A percentile compares a stretch with the other conserved stretches of the same genome.
Conservation (phyloP, 92 coral and sea anemone species). For the Epizoanthus ramosus region DNA sequence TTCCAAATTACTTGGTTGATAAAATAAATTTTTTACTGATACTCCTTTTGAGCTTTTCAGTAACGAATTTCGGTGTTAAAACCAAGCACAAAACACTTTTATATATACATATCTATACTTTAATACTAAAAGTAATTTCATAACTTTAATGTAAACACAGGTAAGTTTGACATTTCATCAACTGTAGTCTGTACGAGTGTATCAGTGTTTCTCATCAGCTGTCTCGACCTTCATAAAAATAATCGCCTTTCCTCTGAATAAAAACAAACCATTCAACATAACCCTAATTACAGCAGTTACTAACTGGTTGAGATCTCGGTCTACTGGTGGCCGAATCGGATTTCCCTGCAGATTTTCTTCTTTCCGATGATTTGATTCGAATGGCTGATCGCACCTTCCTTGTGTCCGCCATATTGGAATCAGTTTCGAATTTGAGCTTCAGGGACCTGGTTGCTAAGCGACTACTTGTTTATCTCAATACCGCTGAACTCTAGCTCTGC, state of each 20-base stretch:
- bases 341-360: constrained; percentile 64
- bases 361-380: constrained; percentile 87
- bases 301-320: constrained; percentile 59
- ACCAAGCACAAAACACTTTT: too few relatives aligned
- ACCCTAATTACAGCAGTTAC: neutral
- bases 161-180: too few relatives aligned
- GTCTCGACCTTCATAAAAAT: neutral
- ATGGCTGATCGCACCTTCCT: constrained; percentile 85
- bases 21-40: neutral
- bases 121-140: too few relatives aligned
- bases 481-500: too few relatives aligned
- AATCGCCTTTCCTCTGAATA: neutral
- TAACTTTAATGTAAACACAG: too few relatives aligned
- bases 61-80: too few relatives aligned
- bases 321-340: constrained; percentile 54
- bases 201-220: too few relatives aligned
- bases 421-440: neutral
- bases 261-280: neutral
- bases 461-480: constrained; percentile 19
- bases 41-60: neutral
- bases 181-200: too few relatives aligned
- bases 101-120: too few relatives aligned
- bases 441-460: constrained; percentile 75
- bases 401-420: constrained; percentile 78
- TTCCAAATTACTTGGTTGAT: neutral